Conservation (phyloP, 2,113 vertebrate genomes). For the Antechinus flavipes region DNA sequence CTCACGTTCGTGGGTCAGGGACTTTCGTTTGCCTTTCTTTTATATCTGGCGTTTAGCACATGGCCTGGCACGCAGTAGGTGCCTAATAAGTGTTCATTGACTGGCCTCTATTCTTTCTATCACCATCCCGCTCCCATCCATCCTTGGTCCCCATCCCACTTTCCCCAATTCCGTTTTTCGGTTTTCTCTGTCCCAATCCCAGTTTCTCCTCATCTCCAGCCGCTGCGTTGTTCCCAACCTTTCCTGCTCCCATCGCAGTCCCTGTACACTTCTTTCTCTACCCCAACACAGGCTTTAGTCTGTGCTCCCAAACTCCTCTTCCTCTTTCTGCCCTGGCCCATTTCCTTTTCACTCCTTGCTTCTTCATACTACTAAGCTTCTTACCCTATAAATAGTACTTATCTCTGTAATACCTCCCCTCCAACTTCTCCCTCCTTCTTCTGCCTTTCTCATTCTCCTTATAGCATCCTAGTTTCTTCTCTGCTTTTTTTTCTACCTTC, state of each 20-base stretch:
- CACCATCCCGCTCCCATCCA: not conserved
- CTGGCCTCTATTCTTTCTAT: not conserved
- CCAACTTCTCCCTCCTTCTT: constrained; percentile 68
- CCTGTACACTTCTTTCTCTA: not conserved
- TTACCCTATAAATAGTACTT: not conserved
- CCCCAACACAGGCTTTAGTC: not conserved
- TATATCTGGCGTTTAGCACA: not conserved
- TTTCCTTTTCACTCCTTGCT: not conserved
- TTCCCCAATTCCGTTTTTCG: fast-evolving
- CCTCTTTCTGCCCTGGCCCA: not conserved
- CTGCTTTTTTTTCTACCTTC: not conserved
- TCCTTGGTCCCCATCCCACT: not conserved
- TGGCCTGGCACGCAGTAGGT: not conserved
- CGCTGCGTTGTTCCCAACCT: not conserved
- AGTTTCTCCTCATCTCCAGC: too few species aligned
- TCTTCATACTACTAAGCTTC: not conserved
- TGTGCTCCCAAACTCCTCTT: not conserved
- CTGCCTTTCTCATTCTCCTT: constrained; percentile 68
- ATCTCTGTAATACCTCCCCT: not conserved
- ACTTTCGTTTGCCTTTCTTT: not conserved
- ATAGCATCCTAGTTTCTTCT: not conserved
- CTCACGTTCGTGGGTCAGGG: not conserved
- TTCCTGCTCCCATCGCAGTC: not conserved
- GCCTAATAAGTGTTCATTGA: not conserved
- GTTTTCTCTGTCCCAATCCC: too few species aligned